These are phyloP conservation scores for Bacillus rossius DNA, from an alignment of 1,140 invertebrate genomes.

Conservation along the genomic window DNA sequence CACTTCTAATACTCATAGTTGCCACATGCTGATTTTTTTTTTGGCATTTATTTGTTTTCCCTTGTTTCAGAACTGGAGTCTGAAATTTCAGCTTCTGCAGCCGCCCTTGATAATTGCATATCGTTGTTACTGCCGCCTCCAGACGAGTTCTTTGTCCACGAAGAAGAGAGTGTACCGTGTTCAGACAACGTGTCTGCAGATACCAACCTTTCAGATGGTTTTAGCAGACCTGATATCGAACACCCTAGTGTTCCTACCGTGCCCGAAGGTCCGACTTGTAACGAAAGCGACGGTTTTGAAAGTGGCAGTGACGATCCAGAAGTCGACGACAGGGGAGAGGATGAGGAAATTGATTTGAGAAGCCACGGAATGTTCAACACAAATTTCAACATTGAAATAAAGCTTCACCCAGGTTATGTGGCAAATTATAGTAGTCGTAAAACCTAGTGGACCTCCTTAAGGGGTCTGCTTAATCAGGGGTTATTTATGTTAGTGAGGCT, in stretches of 20 bases:
- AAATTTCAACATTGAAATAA: slow-evolving; percentile 17
- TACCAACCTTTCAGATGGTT: no score
- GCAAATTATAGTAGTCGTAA: slow-evolving; percentile 12
- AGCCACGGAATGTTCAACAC: slow-evolving; percentile 25
- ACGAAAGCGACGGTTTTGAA: not conserved
- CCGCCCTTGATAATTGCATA: slow-evolving; percentile 32
- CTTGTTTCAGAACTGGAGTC: slow-evolving; percentile 26
- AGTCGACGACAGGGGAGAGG: slow-evolving; percentile 5
- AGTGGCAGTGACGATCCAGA: slow-evolving; percentile 1
- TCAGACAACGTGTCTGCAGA: not conserved
- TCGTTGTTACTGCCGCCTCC: slow-evolving; percentile 32
- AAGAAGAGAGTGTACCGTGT: not conserved
- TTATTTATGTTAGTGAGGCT: no score
- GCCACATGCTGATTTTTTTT: no score
- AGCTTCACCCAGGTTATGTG: slow-evolving; percentile 17
- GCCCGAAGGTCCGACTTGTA: no score
- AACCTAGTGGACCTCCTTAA: no score
- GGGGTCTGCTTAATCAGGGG: no score
- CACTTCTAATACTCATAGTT: no score
- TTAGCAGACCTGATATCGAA: no score
- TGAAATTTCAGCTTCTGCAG: slow-evolving; percentile 30
- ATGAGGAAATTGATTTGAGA: slow-evolving; percentile 17
- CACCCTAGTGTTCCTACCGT: no score
- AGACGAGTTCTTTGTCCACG: slow-evolving; percentile 28
- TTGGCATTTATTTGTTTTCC: no score